Evolutionary conservation across 2,888 invertebrate species (phyloP).

Genomic region (Fabriciana adippe): DNA sequence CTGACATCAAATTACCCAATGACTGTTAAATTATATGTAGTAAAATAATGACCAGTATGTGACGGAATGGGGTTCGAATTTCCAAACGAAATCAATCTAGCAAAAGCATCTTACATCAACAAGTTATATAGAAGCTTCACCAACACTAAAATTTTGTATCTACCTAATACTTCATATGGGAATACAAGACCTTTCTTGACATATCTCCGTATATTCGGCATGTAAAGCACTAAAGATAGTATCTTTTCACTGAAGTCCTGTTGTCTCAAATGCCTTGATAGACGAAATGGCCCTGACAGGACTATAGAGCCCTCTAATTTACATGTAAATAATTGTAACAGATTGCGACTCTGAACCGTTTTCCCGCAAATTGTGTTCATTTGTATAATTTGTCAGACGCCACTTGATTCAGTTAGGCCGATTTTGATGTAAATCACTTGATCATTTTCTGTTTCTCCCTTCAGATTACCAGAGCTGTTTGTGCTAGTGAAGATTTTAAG

Average conservation of each 20-base stretch:
- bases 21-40: no score
- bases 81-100: no score
- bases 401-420: conserved; percentile 50
- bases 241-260: conserved; percentile 32
- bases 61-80: no score
- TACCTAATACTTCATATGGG: not conserved
- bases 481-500: not conserved
- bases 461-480: conserved; percentile 11
- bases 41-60: no score
- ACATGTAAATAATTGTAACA: conserved; percentile 75
- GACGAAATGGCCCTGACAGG: conserved; percentile 43
- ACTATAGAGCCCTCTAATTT: conserved; percentile 62
- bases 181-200: conserved; percentile 17
- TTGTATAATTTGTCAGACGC: conserved; percentile 57
- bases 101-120: no score
- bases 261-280: conserved; percentile 39
- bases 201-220: conserved; percentile 23
- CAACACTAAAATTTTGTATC: no score
- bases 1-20: no score
- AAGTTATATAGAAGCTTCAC: no score
- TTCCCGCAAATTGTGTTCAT: conserved; percentile 63
- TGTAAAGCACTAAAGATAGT: conserved; percentile 23
- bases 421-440: conserved; percentile 53
- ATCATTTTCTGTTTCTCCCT: conserved; percentile 38
- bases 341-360: conserved; percentile 59